phyloP scores from a whole-genome alignment of 2,113 vertebrate genomes.

The Campylomormyrus numenius region DNA sequence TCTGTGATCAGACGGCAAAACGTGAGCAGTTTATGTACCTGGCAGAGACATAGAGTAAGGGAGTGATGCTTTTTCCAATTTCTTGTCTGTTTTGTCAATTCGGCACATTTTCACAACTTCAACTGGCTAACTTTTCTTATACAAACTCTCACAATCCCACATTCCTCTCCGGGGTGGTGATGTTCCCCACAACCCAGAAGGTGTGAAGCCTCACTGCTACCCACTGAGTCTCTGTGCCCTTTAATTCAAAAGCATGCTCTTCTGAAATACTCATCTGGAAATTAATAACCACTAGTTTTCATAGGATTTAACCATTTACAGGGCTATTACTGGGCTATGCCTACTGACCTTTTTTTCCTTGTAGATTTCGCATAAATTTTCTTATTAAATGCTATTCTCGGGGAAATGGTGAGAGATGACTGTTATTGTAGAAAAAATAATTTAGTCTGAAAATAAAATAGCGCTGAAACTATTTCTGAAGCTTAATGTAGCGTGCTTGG shows the following conservation, averaged over 20 bases:
- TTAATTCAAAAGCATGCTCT: neutral
- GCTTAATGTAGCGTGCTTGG: neutral
- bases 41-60: slow-evolving; percentile 10
- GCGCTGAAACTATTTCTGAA: neutral
- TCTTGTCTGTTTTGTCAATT: neutral
- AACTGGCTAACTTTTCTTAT: neutral
- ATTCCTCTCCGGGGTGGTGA: neutral
- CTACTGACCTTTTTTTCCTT: neutral
- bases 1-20: slow-evolving; percentile 37
- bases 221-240: neutral
- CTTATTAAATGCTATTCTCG: neutral
- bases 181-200: neutral
- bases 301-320: neutral
- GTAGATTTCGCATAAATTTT: neutral
- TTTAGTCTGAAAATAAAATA: neutral
- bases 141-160: neutral
- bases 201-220: neutral
- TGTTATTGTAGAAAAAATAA: neutral
- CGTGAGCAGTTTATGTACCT: slow-evolving; percentile 27
- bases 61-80: neutral
- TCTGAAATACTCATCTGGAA: neutral
- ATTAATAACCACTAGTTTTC: neutral
- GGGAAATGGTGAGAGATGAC: neutral
- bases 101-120: neutral
- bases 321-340: neutral